Evolutionary conservation across 2,113 vertebrate genomes (phyloP).

Genomic region (Zosterops lateralis): DNA sequence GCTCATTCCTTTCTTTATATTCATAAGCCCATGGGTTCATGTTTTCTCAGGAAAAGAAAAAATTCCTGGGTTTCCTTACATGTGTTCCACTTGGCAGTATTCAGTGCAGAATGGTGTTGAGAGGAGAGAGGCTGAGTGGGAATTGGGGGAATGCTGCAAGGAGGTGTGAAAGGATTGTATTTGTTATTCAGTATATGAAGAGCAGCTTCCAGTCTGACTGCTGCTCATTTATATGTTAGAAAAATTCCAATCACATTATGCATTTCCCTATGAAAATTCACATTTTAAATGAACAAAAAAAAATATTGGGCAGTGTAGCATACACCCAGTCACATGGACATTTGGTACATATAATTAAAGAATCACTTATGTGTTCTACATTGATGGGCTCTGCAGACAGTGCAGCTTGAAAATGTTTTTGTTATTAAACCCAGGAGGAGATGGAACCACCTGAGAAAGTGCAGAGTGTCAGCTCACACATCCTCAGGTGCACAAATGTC

Average conservation of each 20-base stretch:
- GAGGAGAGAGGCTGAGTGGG: not conserved
- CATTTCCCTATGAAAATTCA: not conserved
- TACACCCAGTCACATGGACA: not conserved
- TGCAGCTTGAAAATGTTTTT: not conserved
- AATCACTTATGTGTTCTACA: not conserved
- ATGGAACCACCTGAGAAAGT: not conserved
- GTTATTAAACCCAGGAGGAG: not conserved
- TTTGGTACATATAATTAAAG: not conserved
- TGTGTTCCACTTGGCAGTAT: not conserved
- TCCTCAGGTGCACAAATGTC: not conserved
- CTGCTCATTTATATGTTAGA: not conserved
- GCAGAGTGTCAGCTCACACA: not conserved
- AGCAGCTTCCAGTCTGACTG: not conserved
- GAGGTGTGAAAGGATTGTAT: not conserved
- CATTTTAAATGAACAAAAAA: not conserved
- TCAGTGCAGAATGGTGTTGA: not conserved
- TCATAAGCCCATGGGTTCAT: not conserved
- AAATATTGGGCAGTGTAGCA: not conserved
- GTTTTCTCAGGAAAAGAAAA: not conserved
- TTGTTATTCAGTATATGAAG: not conserved
- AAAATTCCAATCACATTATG: not conserved
- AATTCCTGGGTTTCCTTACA: not conserved
- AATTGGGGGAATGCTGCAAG: not conserved
- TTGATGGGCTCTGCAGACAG: not conserved
- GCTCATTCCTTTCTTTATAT: not conserved